A percentile compares a stretch with the other conserved stretches of the same genome.
phyloP scores from a whole-genome alignment of 2,888 invertebrate species.

The Melieria omissa region DNA sequence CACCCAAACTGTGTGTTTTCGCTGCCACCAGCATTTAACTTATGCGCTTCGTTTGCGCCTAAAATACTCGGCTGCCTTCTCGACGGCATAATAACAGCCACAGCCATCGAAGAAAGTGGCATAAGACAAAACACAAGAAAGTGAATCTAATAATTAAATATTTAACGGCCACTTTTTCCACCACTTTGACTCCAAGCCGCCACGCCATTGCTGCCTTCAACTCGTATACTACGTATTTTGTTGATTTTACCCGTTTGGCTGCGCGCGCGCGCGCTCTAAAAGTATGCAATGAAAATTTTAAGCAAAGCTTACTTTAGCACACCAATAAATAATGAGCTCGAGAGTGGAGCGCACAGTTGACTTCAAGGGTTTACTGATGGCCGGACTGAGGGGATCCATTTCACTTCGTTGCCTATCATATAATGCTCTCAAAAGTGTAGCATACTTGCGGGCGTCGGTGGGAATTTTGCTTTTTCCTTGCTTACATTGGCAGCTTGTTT shows the following conservation, averaged over 20 bases:
- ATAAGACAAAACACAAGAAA: neutral
- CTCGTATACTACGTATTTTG: too few relatives aligned
- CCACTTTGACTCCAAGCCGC: neutral
- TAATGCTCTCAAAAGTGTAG: too few relatives aligned
- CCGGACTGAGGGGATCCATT: neutral
- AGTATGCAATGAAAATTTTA: slow-evolving; percentile 25
- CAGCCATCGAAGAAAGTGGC: too few relatives aligned
- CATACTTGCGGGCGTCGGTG: neutral
- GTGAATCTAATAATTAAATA: neutral
- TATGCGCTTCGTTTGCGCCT: too few relatives aligned
- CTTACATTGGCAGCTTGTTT: neutral
- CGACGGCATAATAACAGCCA: too few relatives aligned
- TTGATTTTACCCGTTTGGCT: too few relatives aligned
- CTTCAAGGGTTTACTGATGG: slow-evolving; percentile 28
- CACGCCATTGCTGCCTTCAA: neutral
- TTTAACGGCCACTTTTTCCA: neutral
- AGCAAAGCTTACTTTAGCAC: slow-evolving; percentile 27
- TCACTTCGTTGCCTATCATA: neutral
- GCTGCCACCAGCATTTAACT: too few relatives aligned
- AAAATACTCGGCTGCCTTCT: too few relatives aligned
- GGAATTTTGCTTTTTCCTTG: neutral
- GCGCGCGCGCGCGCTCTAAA: neutral
- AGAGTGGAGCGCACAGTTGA: neutral
- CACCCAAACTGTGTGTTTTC: too few relatives aligned
- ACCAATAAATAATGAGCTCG: slow-evolving; percentile 38